Conservation (phyloP, 1,140 invertebrate genomes). For the Riptortus pedestris region DNA sequence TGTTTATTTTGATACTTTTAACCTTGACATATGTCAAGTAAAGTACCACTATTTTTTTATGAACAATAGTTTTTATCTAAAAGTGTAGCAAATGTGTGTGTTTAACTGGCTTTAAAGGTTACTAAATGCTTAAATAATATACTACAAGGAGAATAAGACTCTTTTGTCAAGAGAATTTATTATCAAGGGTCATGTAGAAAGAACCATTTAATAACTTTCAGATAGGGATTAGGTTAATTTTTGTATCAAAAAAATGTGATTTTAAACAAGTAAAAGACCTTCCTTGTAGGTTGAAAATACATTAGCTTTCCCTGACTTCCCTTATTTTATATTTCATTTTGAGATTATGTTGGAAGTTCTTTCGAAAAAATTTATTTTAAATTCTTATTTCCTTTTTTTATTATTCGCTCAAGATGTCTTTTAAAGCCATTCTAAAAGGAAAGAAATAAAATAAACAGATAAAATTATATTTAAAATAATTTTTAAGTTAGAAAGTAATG, state of each 20-base stretch:
- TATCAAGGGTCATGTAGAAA: constrained; percentile 20
- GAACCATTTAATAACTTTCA: constrained; percentile 14
- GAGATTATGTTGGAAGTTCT: not conserved
- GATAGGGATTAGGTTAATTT: constrained; percentile 19
- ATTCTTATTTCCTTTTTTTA: not conserved
- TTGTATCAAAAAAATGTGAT: constrained; percentile 18
- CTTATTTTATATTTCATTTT: not conserved
- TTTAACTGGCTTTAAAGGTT: constrained; percentile 25
- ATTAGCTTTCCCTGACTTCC: constrained; percentile 9
- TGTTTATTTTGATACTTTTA: constrained; percentile 28
- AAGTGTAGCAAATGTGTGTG: constrained; percentile 26
- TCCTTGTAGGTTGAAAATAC: constrained; percentile 7
- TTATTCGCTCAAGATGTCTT: constrained; percentile 5
- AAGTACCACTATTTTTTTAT: constrained; percentile 27
- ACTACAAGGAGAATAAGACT: constrained; percentile 20
- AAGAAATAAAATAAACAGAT: not conserved
- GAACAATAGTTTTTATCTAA: constrained; percentile 27
- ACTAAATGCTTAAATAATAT: constrained; percentile 18
- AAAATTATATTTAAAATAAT: not conserved
- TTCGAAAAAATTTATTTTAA: not conserved
- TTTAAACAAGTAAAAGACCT: constrained; percentile 15
- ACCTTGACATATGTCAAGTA: constrained; percentile 17
- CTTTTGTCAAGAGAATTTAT: constrained; percentile 17
- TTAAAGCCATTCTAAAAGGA: constrained; percentile 1
- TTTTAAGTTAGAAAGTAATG: constrained; percentile 5